phyloP scores from a whole-genome alignment of 2,113 vertebrate species.

The Alligator mississippiensis region DNA sequence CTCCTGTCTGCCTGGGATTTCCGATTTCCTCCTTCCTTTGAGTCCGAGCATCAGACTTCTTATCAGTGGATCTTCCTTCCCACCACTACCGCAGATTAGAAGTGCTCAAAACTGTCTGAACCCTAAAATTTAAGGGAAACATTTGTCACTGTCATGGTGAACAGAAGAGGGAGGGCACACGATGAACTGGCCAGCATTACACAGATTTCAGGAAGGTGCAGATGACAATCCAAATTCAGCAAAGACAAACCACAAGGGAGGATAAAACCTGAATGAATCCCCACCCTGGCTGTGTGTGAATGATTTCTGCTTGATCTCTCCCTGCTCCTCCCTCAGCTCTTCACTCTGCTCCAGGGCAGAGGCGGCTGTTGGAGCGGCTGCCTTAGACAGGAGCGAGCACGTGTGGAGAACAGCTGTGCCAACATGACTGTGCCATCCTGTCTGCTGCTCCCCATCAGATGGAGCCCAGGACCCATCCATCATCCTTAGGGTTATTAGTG shows the following conservation, averaged over 20 bases:
- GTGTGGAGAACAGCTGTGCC: not conserved
- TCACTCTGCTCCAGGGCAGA: not conserved
- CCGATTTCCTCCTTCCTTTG: too few species aligned
- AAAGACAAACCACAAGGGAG: too few species aligned
- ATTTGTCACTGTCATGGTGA: too few species aligned
- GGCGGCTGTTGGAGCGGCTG: not conserved
- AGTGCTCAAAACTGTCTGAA: not conserved
- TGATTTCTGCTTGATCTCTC: too few species aligned
- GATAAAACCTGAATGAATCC: not conserved
- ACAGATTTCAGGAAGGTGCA: not conserved
- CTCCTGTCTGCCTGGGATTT: too few species aligned
- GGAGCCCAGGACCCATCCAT: too few species aligned
- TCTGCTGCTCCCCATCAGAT: too few species aligned
- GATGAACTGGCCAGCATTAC: too few species aligned
- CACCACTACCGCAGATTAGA: not conserved
- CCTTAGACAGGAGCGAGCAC: not conserved
- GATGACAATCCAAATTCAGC: not conserved
- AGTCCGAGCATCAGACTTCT: not conserved
- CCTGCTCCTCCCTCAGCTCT: not conserved
- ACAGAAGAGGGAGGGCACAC: not conserved
- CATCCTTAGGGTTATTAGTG: too few species aligned
- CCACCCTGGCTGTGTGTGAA: not conserved
- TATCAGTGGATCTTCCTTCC: not conserved
- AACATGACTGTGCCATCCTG: not conserved
- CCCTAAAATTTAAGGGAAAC: not conserved